These are phyloP conservation scores for Pecten maximus DNA, from an alignment of 2,888 invertebrate genomes.

Conservation along the genomic window DNA sequence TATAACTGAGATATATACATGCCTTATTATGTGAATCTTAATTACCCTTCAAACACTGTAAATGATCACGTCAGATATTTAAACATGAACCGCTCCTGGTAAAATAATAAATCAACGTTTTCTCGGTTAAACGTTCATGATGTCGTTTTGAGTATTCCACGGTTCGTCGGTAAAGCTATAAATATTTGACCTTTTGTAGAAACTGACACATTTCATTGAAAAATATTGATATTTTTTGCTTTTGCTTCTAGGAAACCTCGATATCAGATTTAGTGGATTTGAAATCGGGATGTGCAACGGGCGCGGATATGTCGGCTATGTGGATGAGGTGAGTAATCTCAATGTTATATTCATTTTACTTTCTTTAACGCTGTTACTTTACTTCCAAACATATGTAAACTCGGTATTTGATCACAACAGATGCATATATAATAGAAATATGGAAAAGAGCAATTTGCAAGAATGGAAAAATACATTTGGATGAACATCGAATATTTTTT, in stretches of 20 bases:
- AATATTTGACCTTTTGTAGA: neutral
- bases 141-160: too few relatives aligned
- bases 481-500: too few relatives aligned
- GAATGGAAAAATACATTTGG: too few relatives aligned
- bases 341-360: neutral
- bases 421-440: too few relatives aligned
- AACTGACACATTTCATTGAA: neutral
- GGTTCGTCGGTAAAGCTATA: neutral
- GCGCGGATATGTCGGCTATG: constrained; percentile 64
- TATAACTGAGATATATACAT: neutral
- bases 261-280: constrained; percentile 58
- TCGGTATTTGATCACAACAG: too few relatives aligned
- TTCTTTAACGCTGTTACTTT: neutral
- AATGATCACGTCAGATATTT: neutral
- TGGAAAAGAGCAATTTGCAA: too few relatives aligned
- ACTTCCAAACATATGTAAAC: too few relatives aligned
- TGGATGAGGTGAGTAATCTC: constrained; percentile 62
- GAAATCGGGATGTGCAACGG: constrained; percentile 64
- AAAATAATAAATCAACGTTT: neutral
- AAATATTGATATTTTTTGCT: neutral
- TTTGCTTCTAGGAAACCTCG: constrained; percentile 57
- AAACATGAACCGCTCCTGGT: neutral
- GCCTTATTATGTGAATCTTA: neutral
- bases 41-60: neutral
- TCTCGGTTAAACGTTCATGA: neutral